Base-by-base conservation (phyloP, 2,113 vertebrate genomes). In the Ploceus nigricollis region DNA sequence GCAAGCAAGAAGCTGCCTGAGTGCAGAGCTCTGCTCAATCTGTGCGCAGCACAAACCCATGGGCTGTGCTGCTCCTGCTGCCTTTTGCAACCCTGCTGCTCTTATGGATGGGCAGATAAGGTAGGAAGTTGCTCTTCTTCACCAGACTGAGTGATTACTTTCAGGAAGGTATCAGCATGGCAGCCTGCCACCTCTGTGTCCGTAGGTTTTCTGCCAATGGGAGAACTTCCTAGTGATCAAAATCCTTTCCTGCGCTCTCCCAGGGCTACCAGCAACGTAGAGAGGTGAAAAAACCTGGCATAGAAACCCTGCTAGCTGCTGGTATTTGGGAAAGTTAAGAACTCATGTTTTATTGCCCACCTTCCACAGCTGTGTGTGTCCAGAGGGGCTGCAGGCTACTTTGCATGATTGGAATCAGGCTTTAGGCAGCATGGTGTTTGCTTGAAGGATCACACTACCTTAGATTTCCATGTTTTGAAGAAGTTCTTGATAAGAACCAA, bases 111-210 rank as follows among this genome's bases (percentile, higher is more conserved):
- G 94, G 28, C 31, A 97, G 71, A 78, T 91, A 92, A 73, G 51
- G 71, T 31, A 65, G 81, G 87, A 95, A 87, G 44, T 64, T 56
- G 35, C 94, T 95, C 48, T 89, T 94, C 86, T 93, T 96, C 93
- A 91, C 47, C 93, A 97, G 93, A 71, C 60, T 84, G 94, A 88
- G 89, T 5, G 45, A 94, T 96, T 87, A 96, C 78, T 71, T 95
- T 53, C 66, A 89, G 58, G 73, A 95, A 95, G 25, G 25, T 65
- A 90, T 48, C 81, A 78, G 58, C 11, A 42, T 93, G 90, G 80
- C 92, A 79, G 82, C 33, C 33, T 80, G 87, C 75, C 19, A 37
- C 69, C 57, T 65, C 57, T 56, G 11, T 11, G 16, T 14, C 63
- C 0, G 1, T 19, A 84, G 58, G 58, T 73, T 96, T 97, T 90